Conservation (phyloP, 2,797 vertebrate species). For the Graptemys geographica region DNA sequence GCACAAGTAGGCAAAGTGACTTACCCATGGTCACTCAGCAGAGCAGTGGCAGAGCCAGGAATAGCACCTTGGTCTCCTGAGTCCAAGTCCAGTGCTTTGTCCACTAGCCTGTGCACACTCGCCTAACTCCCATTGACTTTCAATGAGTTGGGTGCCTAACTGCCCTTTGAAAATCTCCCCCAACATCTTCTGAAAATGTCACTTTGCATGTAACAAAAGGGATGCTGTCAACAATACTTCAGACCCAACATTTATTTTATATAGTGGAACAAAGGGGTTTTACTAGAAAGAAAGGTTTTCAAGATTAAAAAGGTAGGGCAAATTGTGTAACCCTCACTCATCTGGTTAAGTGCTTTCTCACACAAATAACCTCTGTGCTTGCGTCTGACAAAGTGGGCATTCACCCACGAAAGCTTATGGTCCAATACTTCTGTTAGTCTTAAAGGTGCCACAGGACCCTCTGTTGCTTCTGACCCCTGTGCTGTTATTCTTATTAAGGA, state of each 20-base stretch:
- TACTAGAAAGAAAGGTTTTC: background rate
- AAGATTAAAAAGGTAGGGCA: background rate
- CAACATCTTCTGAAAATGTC: background rate
- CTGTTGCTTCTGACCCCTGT: background rate
- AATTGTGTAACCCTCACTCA: background rate
- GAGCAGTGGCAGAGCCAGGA: background rate
- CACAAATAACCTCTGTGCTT: background rate
- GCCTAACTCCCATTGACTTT: background rate
- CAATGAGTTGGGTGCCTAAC: background rate
- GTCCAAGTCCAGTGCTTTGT: background rate
- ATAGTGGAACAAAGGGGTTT: background rate
- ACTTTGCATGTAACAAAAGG: background rate
- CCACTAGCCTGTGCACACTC: background rate
- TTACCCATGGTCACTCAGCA: background rate
- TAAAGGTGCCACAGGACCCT: no score
- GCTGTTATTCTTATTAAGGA: background rate
- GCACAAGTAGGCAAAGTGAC: background rate
- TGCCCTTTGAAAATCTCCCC: background rate
- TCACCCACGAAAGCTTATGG: no score
- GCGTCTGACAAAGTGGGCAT: no score
- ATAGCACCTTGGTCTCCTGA: background rate
- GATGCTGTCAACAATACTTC: background rate
- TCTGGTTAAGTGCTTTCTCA: background rate
- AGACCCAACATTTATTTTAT: background rate
- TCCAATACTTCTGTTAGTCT: no score